Evolutionary conservation across 2,113 vertebrate genomes (phyloP).

Genomic region (Microtus oregoni): DNA sequence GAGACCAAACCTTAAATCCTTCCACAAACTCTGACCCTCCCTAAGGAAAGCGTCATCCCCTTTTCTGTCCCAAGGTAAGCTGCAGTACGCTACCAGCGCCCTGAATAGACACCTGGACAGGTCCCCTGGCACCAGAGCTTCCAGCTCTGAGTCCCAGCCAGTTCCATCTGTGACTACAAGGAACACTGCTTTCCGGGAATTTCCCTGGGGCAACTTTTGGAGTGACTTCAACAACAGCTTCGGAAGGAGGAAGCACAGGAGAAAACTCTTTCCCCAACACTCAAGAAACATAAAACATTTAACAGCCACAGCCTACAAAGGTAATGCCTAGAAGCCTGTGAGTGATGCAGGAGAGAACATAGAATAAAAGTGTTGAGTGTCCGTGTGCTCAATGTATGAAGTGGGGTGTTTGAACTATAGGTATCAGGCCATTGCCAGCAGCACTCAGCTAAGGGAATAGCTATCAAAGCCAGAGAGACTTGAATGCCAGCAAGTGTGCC

Average conservation of each 20-base stretch:
- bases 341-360: background rate
- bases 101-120: background rate
- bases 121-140: background rate
- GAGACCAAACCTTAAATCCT: background rate
- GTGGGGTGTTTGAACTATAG: background rate
- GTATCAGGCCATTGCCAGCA: background rate
- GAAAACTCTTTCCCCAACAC: background rate
- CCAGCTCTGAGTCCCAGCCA: background rate
- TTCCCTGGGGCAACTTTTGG: background rate
- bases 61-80: background rate
- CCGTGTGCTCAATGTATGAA: background rate
- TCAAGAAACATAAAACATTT: background rate
- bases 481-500: background rate
- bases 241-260: background rate
- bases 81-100: too few relatives aligned
- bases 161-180: background rate
- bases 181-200: background rate
- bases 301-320: background rate
- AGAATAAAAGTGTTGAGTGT: background rate
- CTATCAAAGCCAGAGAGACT: background rate
- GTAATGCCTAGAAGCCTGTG: background rate
- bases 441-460: background rate
- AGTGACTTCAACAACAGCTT: background rate
- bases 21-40: background rate
- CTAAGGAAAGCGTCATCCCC: background rate